Evolutionary conservation across 2,888 invertebrate genomes (phyloP), one percentile per base, ranked within the genome.

Genomic region (Spicauda simplicius): DNA sequence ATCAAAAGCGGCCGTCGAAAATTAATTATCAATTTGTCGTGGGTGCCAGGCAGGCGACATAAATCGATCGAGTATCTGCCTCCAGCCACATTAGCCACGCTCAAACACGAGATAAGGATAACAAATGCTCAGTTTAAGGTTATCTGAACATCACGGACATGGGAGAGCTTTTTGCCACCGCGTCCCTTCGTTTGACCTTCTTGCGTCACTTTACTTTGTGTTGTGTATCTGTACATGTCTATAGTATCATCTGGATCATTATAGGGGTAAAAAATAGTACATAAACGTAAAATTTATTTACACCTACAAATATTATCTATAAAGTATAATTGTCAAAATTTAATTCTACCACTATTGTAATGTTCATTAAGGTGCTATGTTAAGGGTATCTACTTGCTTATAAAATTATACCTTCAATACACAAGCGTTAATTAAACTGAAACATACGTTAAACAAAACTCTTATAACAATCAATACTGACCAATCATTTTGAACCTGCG

Each of bases 1-100:
- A 87, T 93, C 92, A 93, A 92, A 92, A 85, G 83, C 79, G 74
- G 80, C 83, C 83, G 83, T 81, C 85, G 85, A 85, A 90, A 92
- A 92, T 92, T 93, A 93, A 92, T 92, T 92, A 91, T 87, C 91
- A 92, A 93, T 93, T 93, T 91, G 93, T 93, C 91, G 87, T 91
- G 92, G 91, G 87, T 90, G 90, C 89, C 89, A 86, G 84, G 75
- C 75, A 75, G 84, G 86, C 87, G 90, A 92, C 92, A 91, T 91
- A 91, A 91, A 92, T 92, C 91, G 91, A 91, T 91, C 91, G 87
- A 80, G 83, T 90, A 88, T 88, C 90, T 82, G 86, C 85, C 87
- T 84, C 85, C 87, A 85, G 86, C 84, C 91, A 87, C 91, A 92
- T 92, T 91, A 91, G 91, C 91, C 87, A 93, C 91, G 92, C 89